Percentiles rank a stretch among this genome's conserved stretches.
Conservation (phyloP, 2,113 vertebrate genomes). For the Phaetusa simplex region DNA sequence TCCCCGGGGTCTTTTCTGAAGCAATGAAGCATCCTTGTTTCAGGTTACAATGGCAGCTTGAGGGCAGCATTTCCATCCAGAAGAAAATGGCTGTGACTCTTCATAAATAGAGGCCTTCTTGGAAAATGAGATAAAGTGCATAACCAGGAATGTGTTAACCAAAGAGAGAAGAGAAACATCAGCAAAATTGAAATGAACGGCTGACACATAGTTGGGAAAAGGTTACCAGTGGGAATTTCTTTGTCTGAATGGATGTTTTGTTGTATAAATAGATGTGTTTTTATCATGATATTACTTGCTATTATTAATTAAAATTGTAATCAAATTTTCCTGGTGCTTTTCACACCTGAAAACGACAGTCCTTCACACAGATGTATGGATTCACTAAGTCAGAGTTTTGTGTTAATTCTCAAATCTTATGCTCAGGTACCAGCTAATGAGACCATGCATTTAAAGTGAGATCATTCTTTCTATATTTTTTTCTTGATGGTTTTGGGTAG, state of each 20-base stretch:
- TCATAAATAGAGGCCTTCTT: conserved; percentile 67
- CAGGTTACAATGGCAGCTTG: conserved; percentile 65
- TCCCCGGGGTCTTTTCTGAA: conserved; percentile 39
- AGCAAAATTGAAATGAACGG: not conserved
- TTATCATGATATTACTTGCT: not conserved
- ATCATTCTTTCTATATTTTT: not conserved
- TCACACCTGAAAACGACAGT: not conserved
- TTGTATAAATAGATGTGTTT: not conserved
- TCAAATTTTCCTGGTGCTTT: conserved; percentile 12
- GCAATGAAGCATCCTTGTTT: conserved; percentile 65
- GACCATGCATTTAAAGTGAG: not conserved
- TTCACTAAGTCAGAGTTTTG: not conserved
- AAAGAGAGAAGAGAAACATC: conserved; percentile 14
- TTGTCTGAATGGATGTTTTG: conserved; percentile 40
- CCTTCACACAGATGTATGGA: not conserved
- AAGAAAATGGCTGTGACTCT: conserved; percentile 65
- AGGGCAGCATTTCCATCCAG: conserved; percentile 72
- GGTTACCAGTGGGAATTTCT: conserved; percentile 1
- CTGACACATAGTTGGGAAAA: not conserved
- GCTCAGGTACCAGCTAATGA: not conserved
- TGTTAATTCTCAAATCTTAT: not conserved
- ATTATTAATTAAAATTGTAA: conserved; percentile 18
- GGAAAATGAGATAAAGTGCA: conserved; percentile 56
- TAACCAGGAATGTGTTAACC: conserved; percentile 51
- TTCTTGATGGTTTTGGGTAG: not conserved